Base-by-base conservation (phyloP, 2,888 invertebrate species). In the Ophion costatus region DNA sequence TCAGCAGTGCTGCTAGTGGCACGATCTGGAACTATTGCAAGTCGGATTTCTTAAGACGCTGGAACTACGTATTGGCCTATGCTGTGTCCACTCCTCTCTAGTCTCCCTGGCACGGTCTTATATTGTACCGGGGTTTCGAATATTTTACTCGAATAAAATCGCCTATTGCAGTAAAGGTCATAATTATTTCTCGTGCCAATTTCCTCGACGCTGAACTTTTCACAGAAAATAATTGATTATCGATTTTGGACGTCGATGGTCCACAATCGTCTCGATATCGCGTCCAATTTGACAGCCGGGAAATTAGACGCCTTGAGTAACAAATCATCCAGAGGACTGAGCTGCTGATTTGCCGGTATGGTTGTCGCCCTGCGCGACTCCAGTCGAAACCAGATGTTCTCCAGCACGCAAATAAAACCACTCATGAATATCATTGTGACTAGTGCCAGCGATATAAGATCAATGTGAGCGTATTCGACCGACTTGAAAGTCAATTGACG, bases 381-480 rank as follows among this genome's bases (percentile, higher is more conserved):
- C 4, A 78, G 2, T 6, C 63, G 77, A 45, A 85, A 87, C 88
- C 87, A 89, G 24, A 91, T 57, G 64, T 90, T 91, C 75, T 92
- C 91, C 14, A 90, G 74, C 74, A 91, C 70, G 84, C 91, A 92
- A 59, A 92, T 88, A 0, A 90, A 59, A 1, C 66, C 63, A 64
- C 91, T 91, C 10, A 91, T 51, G 17, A 88, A 20, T 17, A 83
- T 80, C 86, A 88, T 87, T 4, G 70, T 71, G 6, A 87, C 17
- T 0, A 91, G 83, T 6, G 87, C 88, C 0, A 84, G 11, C 4
- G 83, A 82, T 57, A 88, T 80, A 6, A 89, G 22, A 78, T 88
- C 82, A 45, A 92, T 83, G 70, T 91, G 91, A 57, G 51, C 89
- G 17, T 88, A 88, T 81, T 91, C 89, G 3, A 92, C 91, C 11